phyloP scores from a whole-genome alignment of 2,113 vertebrate species.

The Rana temporaria region DNA sequence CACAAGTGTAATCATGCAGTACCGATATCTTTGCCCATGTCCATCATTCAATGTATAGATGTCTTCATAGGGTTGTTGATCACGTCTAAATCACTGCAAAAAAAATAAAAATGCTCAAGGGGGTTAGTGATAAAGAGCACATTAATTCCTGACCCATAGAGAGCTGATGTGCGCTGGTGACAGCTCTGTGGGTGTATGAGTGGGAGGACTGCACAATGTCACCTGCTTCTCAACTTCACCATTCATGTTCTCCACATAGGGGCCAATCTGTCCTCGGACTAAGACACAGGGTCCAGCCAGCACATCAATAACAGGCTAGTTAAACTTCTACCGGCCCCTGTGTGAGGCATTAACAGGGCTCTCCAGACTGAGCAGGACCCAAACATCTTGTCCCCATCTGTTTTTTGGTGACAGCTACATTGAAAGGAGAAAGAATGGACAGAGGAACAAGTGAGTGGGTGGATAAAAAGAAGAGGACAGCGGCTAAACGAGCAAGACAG shows the following conservation, averaged over 20 bases:
- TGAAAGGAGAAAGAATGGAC: constrained; percentile 50
- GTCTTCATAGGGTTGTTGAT: constrained; percentile 9
- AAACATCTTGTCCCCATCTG: constrained; percentile 57
- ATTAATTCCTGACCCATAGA: constrained; percentile 16
- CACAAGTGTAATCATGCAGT: not conserved
- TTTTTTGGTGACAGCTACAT: constrained; percentile 47
- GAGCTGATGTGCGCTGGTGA: constrained; percentile 23
- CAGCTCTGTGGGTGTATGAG: constrained; percentile 52
- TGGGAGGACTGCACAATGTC: constrained; percentile 50
- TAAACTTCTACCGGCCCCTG: constrained; percentile 44
- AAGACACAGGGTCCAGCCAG: constrained; percentile 30
- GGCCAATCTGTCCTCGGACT: constrained; percentile 45
- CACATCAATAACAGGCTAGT: constrained; percentile 53
- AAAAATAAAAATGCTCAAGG: not conserved
- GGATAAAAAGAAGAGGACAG: constrained; percentile 51
- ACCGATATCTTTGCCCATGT: constrained; percentile 7
- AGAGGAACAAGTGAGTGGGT: constrained; percentile 52
- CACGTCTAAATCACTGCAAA: not conserved
- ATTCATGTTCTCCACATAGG: constrained; percentile 53
- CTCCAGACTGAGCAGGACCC: constrained; percentile 44
- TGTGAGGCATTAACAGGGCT: constrained; percentile 49
- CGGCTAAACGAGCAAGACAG: constrained; percentile 44
- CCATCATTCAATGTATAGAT: constrained; percentile 1
- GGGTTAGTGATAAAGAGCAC: constrained; percentile 11
- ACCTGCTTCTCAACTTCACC: constrained; percentile 44